Evolutionary conservation across 2,888 invertebrate species (phyloP).

Genomic region (Helicoverpa assulta): DNA sequence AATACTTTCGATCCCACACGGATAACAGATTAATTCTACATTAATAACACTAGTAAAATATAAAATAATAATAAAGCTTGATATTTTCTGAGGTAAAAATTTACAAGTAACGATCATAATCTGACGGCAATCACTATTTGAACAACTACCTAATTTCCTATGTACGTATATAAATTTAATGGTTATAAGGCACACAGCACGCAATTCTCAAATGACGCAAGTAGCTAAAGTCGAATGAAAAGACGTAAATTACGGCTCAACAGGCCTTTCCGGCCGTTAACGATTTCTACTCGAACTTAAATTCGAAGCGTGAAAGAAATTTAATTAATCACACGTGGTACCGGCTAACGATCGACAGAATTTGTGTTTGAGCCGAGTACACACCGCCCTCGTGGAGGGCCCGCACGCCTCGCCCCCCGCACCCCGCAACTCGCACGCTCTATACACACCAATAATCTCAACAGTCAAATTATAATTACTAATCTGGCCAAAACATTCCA

Average conservation of each 20-base stretch:
- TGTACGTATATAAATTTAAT: conserved; percentile 86
- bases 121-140: conserved; percentile 82
- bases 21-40: conserved; percentile 64
- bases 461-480: conserved; percentile 51
- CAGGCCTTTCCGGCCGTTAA: conserved; percentile 88
- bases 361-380: conserved; percentile 53
- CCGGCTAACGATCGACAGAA: conserved; percentile 61
- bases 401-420: conserved; percentile 26
- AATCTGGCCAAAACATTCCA: conserved; percentile 41
- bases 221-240: conserved; percentile 80
- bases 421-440: conserved; percentile 15
- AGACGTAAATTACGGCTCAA: conserved; percentile 88
- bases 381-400: conserved; percentile 27
- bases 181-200: conserved; percentile 83
- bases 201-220: conserved; percentile 86
- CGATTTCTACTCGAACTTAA: conserved; percentile 84
- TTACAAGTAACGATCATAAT: conserved; percentile 79
- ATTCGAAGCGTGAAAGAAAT: conserved; percentile 87
- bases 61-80: conserved; percentile 59
- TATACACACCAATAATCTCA: conserved; percentile 46
- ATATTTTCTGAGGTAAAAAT: conserved; percentile 72
- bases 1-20: conserved; percentile 60
- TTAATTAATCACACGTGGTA: conserved; percentile 86
- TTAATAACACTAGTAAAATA: conserved; percentile 64
- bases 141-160: conserved; percentile 87